Percentiles rank a stretch among this genome's conserved stretches.
These are phyloP conservation scores for Cephus pulcher DNA, from an alignment of 2,888 invertebrate species.

Conservation along the genomic window DNA sequence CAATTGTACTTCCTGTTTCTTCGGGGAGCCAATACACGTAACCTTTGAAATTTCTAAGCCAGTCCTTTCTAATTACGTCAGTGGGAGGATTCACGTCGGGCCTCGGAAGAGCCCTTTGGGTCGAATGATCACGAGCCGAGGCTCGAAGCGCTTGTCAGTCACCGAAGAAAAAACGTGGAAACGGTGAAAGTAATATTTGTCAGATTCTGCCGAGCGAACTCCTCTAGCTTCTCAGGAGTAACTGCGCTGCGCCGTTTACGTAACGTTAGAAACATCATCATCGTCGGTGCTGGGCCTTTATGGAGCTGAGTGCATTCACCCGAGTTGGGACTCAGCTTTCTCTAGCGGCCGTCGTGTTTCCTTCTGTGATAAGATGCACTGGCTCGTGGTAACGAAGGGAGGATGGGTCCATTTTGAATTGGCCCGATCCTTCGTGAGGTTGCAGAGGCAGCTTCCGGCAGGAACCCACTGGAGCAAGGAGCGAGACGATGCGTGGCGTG, in stretches of 20 bases:
- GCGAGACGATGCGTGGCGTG: not conserved
- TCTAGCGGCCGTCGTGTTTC: not conserved
- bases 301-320: slow-evolving; percentile 55
- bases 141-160: not conserved
- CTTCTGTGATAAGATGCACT: not conserved
- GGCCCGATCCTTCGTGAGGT: slow-evolving; percentile 27
- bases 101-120: not conserved
- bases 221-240: not conserved
- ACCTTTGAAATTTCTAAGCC: not conserved
- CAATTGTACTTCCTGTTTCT: slow-evolving; percentile 61
- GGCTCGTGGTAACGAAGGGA: not conserved
- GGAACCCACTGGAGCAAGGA: not conserved
- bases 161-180: not conserved
- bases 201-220: not conserved
- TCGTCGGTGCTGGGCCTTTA: slow-evolving; percentile 44
- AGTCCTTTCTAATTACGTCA: not conserved
- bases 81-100: not conserved
- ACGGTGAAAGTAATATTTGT: not conserved
- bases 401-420: slow-evolving; percentile 21
- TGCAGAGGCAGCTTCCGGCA: not conserved
- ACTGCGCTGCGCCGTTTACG: slow-evolving; percentile 38
- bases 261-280: slow-evolving; percentile 52
- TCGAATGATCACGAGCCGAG: not conserved
- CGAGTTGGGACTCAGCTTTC: slow-evolving; percentile 27
- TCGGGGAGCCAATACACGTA: not conserved